phyloP scores from a whole-genome alignment of 2,888 invertebrate genomes.

The Temnothorax ravouxi region DNA sequence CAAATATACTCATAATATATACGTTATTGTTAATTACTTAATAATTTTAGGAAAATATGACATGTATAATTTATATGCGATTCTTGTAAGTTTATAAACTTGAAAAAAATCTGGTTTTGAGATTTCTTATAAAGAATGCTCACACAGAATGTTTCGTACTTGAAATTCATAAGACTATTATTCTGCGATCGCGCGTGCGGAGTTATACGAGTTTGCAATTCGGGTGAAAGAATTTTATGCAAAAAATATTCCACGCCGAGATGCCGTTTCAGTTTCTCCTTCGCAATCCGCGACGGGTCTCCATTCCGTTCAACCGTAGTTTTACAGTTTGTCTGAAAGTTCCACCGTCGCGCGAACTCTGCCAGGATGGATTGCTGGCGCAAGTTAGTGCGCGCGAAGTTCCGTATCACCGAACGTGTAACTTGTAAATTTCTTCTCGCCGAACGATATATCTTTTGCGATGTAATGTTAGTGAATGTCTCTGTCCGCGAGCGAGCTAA shows the following conservation, averaged over 20 bases:
- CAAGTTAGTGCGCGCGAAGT: slow-evolving; percentile 48
- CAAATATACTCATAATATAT: neutral
- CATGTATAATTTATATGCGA: neutral
- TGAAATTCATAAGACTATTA: slow-evolving; percentile 28
- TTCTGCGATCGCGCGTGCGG: neutral
- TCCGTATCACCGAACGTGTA: slow-evolving; percentile 44
- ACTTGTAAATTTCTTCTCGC: slow-evolving; percentile 57
- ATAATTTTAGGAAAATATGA: neutral
- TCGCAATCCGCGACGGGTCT: slow-evolving; percentile 6
- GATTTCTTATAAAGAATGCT: neutral
- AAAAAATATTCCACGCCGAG: slow-evolving; percentile 36
- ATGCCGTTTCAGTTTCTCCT: slow-evolving; percentile 32
- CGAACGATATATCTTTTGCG: slow-evolving; percentile 25
- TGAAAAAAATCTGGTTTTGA: slow-evolving; percentile 6
- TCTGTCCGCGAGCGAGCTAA: slow-evolving; percentile 35
- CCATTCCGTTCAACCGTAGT: slow-evolving; percentile 26
- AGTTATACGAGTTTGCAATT: slow-evolving; percentile 24
- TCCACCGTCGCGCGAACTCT: slow-evolving; percentile 39
- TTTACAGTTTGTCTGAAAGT: slow-evolving; percentile 37
- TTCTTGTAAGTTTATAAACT: neutral
- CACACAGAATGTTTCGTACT: neutral
- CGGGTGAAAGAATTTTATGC: neutral
- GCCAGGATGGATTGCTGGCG: slow-evolving; percentile 54
- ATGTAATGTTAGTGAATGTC: slow-evolving; percentile 54
- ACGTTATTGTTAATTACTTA: neutral